Conservation (phyloP, 2,113 vertebrate species). For the Puffinus mauretanicus region DNA sequence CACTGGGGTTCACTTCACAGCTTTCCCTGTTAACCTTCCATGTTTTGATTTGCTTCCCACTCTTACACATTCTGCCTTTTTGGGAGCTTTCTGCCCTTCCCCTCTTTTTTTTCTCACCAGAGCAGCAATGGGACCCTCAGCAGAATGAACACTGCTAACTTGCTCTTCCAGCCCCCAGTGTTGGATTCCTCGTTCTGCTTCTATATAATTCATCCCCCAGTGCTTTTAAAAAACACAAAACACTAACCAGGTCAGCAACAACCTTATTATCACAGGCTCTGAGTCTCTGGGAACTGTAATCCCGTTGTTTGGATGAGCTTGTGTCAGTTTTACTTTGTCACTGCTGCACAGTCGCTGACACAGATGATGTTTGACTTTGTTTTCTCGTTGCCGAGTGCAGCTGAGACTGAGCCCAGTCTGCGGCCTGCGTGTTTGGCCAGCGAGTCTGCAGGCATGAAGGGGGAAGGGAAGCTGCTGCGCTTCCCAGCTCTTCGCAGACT, state of each 20-base stretch:
- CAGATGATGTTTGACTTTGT: slow-evolving; percentile 65
- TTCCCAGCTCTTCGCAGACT: neutral
- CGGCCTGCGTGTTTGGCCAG: neutral
- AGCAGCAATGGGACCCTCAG: neutral
- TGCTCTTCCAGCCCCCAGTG: neutral
- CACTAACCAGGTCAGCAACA: slow-evolving; percentile 54
- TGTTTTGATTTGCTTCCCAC: neutral
- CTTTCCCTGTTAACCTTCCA: neutral
- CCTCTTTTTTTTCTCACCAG: neutral
- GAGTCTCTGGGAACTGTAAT: slow-evolving; percentile 47
- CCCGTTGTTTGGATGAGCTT: slow-evolving; percentile 54
- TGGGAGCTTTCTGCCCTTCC: neutral
- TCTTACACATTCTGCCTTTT: neutral
- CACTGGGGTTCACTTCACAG: neutral
- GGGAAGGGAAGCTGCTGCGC: neutral
- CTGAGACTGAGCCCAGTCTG: slow-evolving; percentile 33
- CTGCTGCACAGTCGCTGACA: slow-evolving; percentile 26
- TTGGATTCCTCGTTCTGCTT: neutral
- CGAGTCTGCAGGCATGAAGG: fast-evolving
- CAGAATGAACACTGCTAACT: neutral
- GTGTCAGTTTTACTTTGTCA: slow-evolving; percentile 54
- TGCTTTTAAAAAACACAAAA: slow-evolving; percentile 19
- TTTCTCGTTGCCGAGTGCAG: slow-evolving; percentile 13
- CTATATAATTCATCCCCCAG: neutral
- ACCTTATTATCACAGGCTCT: slow-evolving; percentile 34